Evolutionary conservation across 2,888 invertebrate species (phyloP).

Genomic region (Scrobipalpa atriplicella): DNA sequence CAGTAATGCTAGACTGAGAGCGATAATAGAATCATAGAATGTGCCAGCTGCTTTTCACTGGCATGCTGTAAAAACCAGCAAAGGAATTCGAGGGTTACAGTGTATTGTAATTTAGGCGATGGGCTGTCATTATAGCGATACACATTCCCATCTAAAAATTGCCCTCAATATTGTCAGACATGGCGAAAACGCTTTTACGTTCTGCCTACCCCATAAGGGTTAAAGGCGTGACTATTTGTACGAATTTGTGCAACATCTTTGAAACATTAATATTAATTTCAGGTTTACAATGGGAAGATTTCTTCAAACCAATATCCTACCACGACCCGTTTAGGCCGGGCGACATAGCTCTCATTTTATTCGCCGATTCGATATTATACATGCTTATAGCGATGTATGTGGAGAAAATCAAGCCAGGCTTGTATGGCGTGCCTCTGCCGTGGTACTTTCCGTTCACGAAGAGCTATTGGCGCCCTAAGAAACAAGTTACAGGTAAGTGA

Average conservation of each 20-base stretch:
- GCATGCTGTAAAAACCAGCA: too few relatives aligned
- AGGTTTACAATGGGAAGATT: slow-evolving; percentile 85
- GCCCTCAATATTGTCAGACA: too few relatives aligned
- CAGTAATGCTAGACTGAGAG: too few relatives aligned
- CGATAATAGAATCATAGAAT: too few relatives aligned
- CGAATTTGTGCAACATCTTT: neutral
- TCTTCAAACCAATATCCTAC: slow-evolving; percentile 85
- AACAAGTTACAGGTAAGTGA: slow-evolving; percentile 59
- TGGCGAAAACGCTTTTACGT: too few relatives aligned
- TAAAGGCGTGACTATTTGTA: too few relatives aligned
- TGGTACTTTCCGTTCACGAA: slow-evolving; percentile 92
- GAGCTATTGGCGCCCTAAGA: slow-evolving; percentile 79
- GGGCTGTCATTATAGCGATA: too few relatives aligned
- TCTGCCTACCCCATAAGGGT: too few relatives aligned
- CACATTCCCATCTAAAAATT: too few relatives aligned
- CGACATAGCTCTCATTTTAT: slow-evolving; percentile 87
- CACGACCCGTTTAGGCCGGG: slow-evolving; percentile 89
- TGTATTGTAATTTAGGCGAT: too few relatives aligned
- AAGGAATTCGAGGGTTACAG: too few relatives aligned
- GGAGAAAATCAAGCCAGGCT: slow-evolving; percentile 93
- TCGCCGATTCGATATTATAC: slow-evolving; percentile 88
- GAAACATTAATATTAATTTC: slow-evolving; percentile 23
- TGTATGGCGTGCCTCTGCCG: slow-evolving; percentile 91
- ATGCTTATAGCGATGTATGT: slow-evolving; percentile 91
- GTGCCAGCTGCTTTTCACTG: too few relatives aligned